Evolutionary conservation across 1,140 invertebrate species (phyloP).

Genomic region (Ladona fulva): DNA sequence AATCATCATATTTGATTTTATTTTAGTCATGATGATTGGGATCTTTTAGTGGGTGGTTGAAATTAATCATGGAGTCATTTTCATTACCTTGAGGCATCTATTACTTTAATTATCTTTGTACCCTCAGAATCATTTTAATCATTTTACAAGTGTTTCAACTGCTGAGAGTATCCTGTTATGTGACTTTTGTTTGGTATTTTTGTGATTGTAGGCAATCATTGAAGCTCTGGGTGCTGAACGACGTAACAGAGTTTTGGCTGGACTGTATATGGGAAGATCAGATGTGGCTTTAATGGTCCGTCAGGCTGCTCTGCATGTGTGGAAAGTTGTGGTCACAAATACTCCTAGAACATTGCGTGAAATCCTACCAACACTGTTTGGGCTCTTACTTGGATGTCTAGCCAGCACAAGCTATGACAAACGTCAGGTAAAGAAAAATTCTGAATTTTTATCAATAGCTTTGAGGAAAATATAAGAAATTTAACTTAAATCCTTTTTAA

Average conservation of each 20-base stretch:
- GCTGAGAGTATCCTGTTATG: no score
- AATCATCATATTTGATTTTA: no score
- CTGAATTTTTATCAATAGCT: no score
- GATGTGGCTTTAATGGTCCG: constrained; percentile 95
- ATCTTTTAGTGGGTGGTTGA: no score
- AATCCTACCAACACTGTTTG: constrained; percentile 91
- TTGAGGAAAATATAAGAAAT: no score
- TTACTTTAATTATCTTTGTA: no score
- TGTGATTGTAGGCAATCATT: constrained; percentile 63
- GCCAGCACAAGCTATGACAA: constrained; percentile 95
- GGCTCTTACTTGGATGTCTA: constrained; percentile 81
- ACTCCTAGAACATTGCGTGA: constrained; percentile 93
- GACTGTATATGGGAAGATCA: constrained; percentile 94
- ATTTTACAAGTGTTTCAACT: no score
- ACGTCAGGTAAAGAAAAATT: constrained; percentile 50
- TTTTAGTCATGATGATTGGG: no score
- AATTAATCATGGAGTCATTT: no score
- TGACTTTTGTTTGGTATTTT: not conserved
- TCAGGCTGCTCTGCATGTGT: constrained; percentile 94
- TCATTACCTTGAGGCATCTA: no score
- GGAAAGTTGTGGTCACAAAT: constrained; percentile 95
- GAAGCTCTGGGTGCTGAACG: constrained; percentile 76
- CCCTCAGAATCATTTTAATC: no score
- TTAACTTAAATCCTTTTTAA: no score
- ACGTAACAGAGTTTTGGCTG: constrained; percentile 86